These are phyloP conservation scores for Cydia strobilella DNA, from an alignment of 1,140 invertebrate genomes.

Conservation along the genomic window DNA sequence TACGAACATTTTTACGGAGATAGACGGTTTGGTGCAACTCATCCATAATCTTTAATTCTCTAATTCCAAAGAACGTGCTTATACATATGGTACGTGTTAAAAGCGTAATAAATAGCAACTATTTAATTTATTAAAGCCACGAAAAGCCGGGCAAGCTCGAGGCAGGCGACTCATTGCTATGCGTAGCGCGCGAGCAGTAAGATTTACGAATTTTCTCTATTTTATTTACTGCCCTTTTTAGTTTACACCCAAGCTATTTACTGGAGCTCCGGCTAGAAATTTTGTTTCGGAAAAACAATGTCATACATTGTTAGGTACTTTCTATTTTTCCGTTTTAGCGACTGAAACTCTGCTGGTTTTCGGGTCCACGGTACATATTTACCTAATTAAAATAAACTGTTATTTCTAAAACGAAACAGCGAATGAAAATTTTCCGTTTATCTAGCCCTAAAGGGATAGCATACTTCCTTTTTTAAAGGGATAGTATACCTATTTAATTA, in stretches of 20 bases:
- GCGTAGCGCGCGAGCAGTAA: neutral
- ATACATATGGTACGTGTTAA: too few relatives aligned
- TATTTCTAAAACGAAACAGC: too few relatives aligned
- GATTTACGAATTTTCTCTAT: conserved; percentile 16
- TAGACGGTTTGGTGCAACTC: too few relatives aligned
- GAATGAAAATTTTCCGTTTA: too few relatives aligned
- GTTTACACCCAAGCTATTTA: neutral
- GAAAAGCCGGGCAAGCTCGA: neutral
- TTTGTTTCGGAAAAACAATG: neutral
- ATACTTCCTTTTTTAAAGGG: neutral
- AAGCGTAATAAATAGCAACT: neutral
- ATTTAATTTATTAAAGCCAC: conserved; percentile 8
- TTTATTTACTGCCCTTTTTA: conserved; percentile 23
- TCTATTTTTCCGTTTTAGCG: too few relatives aligned
- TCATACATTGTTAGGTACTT: neutral
- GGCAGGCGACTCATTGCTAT: conserved; percentile 6
- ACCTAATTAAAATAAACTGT: too few relatives aligned
- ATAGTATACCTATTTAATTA: neutral
- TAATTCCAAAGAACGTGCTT: neutral
- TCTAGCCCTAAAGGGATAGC: too few relatives aligned
- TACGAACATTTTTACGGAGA: too few relatives aligned
- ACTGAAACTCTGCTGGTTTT: too few relatives aligned
- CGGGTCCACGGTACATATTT: too few relatives aligned
- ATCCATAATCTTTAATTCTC: neutral
- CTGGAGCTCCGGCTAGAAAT: neutral